Evolutionary conservation across 1,140 invertebrate genomes (phyloP).

Genomic region (Drosophila sulfurigaster): DNA sequence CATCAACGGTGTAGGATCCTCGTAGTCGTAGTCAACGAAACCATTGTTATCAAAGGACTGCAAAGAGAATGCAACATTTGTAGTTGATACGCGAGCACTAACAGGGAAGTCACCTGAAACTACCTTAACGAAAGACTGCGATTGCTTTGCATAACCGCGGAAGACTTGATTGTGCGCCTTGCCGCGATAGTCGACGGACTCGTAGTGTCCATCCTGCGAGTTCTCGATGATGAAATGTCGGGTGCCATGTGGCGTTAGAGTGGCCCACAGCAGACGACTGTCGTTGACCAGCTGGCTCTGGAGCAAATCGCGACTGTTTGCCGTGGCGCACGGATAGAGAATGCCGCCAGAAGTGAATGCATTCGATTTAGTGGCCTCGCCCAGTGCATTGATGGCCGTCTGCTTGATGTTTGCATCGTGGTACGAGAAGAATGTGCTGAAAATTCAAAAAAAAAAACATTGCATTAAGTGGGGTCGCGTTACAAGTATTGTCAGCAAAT

Average conservation of each 20-base stretch:
- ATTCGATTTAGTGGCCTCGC: slow-evolving; percentile 81
- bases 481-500: neutral
- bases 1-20: slow-evolving; percentile 89
- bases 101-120: neutral
- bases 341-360: slow-evolving; percentile 80
- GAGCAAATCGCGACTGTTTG: slow-evolving; percentile 72
- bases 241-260: slow-evolving; percentile 92
- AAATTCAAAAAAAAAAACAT: neutral
- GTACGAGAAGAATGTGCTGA: slow-evolving; percentile 78
- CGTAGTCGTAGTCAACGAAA: slow-evolving; percentile 90
- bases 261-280: slow-evolving; percentile 91
- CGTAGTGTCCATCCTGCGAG: slow-evolving; percentile 89
- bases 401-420: slow-evolving; percentile 84
- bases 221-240: slow-evolving; percentile 88
- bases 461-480: too few relatives aligned
- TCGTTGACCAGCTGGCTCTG: slow-evolving; percentile 85
- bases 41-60: slow-evolving; percentile 89
- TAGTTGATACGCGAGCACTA: neutral
- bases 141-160: slow-evolving; percentile 72
- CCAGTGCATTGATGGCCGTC: slow-evolving; percentile 73
- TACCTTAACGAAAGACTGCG: slow-evolving; percentile 73
- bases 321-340: slow-evolving; percentile 77
- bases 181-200: slow-evolving; percentile 88
- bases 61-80: slow-evolving; percentile 52
- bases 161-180: slow-evolving; percentile 75